A percentile compares a stretch with the other conserved stretches of the same genome.
These are phyloP conservation scores for Cassiopea andromeda DNA, from an alignment of 30 jellyfish, hydroid and myxozoan genomes.

Conservation along the genomic window DNA sequence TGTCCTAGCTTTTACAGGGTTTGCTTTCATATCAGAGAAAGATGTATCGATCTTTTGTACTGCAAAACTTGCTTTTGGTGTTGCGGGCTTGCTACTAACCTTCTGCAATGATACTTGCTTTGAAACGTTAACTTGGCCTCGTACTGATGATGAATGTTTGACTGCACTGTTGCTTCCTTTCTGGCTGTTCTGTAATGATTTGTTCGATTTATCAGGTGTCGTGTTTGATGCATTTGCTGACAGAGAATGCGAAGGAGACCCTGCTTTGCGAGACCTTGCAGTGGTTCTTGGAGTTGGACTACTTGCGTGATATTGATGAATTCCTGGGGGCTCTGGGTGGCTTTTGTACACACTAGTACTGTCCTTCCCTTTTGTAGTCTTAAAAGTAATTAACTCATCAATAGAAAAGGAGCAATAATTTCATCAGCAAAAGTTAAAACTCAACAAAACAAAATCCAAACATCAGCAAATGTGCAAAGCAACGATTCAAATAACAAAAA, in stretches of 20 bases:
- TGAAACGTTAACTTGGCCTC: constrained; percentile 13
- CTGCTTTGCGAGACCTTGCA: constrained; percentile 52
- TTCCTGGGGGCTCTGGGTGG: constrained; percentile 46
- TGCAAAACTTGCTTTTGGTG: constrained; percentile 41
- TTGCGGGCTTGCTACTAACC: constrained; percentile 5
- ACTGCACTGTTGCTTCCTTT: constrained; percentile 12
- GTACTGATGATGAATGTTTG: background rate
- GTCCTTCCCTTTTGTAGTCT: constrained; percentile 44
- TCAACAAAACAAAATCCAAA: too few species aligned
- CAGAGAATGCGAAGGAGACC: constrained; percentile 54
- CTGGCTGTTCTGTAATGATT: constrained; percentile 18
- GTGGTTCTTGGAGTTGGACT: constrained; percentile 56
- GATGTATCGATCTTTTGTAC: constrained; percentile 57
- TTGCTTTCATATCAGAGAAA: constrained; percentile 82
- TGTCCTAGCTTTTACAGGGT: constrained; percentile 95
- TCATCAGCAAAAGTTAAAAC: too few species aligned
- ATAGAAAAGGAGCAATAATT: too few species aligned
- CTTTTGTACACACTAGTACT: constrained; percentile 44
- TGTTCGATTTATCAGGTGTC: constrained; percentile 13
- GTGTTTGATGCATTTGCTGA: constrained; percentile 9
- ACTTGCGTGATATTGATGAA: constrained; percentile 36
- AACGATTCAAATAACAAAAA: too few species aligned
- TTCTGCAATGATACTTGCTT: constrained; percentile 17
- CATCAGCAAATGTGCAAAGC: too few species aligned
- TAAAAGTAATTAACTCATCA: background rate